These are phyloP conservation scores for Arothron firmamentum DNA, from an alignment of 2,113 vertebrate genomes.

Conservation along the genomic window DNA sequence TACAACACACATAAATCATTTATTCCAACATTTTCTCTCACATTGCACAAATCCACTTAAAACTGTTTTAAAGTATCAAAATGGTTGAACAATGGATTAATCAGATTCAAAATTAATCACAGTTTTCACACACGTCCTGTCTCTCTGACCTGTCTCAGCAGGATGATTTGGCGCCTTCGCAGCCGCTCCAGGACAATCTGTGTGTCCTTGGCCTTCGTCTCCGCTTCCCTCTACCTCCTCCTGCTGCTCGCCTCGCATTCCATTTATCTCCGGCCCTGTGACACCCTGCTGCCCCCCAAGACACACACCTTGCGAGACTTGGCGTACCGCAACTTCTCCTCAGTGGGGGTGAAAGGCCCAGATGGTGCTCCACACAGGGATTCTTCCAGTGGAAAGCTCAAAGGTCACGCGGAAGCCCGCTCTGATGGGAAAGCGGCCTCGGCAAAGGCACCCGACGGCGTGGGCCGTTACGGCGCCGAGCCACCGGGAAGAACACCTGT, in stretches of 20 bases:
- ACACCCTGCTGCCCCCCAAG: slow-evolving; percentile 13
- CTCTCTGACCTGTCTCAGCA: slow-evolving; percentile 14
- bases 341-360: not conserved
- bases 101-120: no score
- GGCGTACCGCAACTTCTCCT: slow-evolving; percentile 16
- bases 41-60: not conserved
- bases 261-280: slow-evolving; percentile 39
- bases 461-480: no score
- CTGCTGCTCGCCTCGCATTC: slow-evolving; percentile 61
- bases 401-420: not conserved
- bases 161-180: slow-evolving; percentile 55
- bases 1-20: not conserved
- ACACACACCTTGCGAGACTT: slow-evolving; percentile 20
- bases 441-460: not conserved
- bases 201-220: slow-evolving; percentile 66
- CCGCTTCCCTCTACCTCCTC: slow-evolving; percentile 70
- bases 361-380: not conserved
- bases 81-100: no score
- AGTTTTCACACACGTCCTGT: not conserved
- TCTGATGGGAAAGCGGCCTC: not conserved
- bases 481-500: not conserved
- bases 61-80: no score
- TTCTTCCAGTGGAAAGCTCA: slow-evolving; percentile 11
- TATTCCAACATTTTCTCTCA: not conserved
- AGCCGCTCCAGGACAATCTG: slow-evolving; percentile 71